Conservation (phyloP, 2,797 vertebrate genomes). For the Propithecus perrieri region DNA sequence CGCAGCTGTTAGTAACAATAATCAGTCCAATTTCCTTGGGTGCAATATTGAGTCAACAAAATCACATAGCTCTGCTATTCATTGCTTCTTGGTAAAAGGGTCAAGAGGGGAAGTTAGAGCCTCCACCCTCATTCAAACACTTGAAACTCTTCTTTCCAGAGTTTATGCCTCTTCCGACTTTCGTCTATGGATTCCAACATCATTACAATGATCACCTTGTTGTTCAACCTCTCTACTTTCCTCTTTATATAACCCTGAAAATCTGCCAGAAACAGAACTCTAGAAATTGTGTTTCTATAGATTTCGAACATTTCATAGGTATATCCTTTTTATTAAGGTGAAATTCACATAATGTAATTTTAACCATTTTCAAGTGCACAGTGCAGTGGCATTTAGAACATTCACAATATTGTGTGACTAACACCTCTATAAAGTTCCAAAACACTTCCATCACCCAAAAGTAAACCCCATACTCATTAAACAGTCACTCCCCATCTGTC, state of each 20-base stretch:
- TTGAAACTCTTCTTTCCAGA: background rate
- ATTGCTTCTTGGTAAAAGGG: background rate
- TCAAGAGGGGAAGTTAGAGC: background rate
- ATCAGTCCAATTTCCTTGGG: background rate
- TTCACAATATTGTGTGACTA: background rate
- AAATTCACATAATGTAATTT: background rate
- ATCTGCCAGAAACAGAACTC: background rate
- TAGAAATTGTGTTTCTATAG: background rate
- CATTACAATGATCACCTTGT: background rate
- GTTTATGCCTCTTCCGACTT: background rate
- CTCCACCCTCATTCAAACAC: background rate
- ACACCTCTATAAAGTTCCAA: background rate
- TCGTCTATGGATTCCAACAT: background rate
- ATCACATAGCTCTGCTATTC: background rate
- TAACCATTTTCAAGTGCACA: background rate
- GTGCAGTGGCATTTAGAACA: background rate
- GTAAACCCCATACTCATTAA: background rate
- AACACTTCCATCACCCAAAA: background rate
- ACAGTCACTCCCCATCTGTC: background rate
- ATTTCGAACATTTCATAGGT: background rate
- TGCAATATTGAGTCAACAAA: background rate
- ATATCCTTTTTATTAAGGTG: background rate
- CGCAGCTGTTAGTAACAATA: background rate
- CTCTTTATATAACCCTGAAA: background rate
- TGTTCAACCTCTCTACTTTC: background rate